Base-by-base conservation (phyloP, 2,113 vertebrate genomes). In the Procapra przewalskii region DNA sequence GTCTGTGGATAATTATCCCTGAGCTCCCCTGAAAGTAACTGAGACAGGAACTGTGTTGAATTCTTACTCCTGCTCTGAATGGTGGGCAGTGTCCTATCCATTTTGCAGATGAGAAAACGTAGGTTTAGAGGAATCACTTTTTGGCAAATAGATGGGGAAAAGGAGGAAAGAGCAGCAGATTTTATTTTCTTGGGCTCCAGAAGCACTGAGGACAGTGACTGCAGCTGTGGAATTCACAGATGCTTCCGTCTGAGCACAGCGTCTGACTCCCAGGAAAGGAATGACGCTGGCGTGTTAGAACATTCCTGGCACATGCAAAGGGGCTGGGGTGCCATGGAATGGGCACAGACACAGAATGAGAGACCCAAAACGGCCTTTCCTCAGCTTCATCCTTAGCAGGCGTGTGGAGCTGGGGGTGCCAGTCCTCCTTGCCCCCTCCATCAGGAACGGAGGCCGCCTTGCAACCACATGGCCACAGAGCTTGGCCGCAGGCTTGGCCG, bases 371-470 rank as follows among this genome's bases (percentile, higher is more conserved):
- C 23, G 29, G 25, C 54, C 55, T 40, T 92, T 88, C 25, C 23
- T 21, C 11, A 31, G 36, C 9, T 7, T 40, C 10, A 3, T 31
- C 8, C 52, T 62, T 14, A 77, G 29, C 31, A 71, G 57, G 4
- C 3, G 0, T 27, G 40, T 77, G 31, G 9, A 9, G 75, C 40
- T 45, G 25, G 13, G 14, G 40, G 40, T 4, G n/a, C 43, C 3
- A 21, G 1, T 6, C 29, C 17, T 33, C 16, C 16, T 33, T 57
- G 7, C 5, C 2, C 10, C 9, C 36, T 31, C 60, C 25, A 23
- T 52, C 14, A 45, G 23, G 29, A 82, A 48, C 13, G 6, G 40
- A 25, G 29, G 33, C 33, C 3, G 3, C 43, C 13, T 14, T 23
- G 59, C 79, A 50, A 77, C 27, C 25, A 13, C 5, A 4, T 48